Evolutionary conservation across 2,797 vertebrate species (phyloP).

Genomic region (Acropternis orthonyx): DNA sequence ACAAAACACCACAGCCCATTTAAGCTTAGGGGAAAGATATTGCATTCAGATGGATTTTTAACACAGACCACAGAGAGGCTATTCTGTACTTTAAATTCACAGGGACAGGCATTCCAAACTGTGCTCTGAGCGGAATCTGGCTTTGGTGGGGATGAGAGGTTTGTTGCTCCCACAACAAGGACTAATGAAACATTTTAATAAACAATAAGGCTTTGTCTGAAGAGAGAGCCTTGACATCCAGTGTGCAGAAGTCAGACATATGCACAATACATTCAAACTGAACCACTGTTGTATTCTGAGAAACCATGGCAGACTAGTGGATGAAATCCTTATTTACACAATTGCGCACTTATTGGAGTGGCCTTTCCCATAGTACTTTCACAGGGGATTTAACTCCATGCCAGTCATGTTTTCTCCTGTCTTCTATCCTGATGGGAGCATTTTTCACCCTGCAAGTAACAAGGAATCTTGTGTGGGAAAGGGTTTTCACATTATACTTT

Average conservation of each 20-base stretch:
- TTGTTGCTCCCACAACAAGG: constrained; percentile 27
- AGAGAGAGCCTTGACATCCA: constrained; percentile 7
- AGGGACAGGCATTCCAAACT: constrained; percentile 46
- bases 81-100: constrained; percentile 57
- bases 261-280: constrained; percentile 5
- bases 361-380: constrained; percentile 28
- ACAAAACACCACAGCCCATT: neutral
- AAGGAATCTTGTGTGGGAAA: neutral
- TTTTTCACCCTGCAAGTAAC: constrained; percentile 27
- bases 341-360: neutral
- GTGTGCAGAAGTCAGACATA: neutral
- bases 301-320: neutral
- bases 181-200: constrained; percentile 44
- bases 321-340: constrained; percentile 32
- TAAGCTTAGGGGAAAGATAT: neutral
- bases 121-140: neutral
- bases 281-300: neutral
- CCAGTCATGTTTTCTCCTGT: neutral
- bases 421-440: neutral
- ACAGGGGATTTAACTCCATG: constrained; percentile 2
- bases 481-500: constrained; percentile 6
- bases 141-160: constrained; percentile 14
- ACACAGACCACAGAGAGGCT: constrained; percentile 44
- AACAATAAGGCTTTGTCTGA: constrained; percentile 57
- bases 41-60: constrained; percentile 49